These are phyloP conservation scores for Automeris io DNA, from an alignment of 2,888 invertebrate genomes.

Conservation along the genomic window DNA sequence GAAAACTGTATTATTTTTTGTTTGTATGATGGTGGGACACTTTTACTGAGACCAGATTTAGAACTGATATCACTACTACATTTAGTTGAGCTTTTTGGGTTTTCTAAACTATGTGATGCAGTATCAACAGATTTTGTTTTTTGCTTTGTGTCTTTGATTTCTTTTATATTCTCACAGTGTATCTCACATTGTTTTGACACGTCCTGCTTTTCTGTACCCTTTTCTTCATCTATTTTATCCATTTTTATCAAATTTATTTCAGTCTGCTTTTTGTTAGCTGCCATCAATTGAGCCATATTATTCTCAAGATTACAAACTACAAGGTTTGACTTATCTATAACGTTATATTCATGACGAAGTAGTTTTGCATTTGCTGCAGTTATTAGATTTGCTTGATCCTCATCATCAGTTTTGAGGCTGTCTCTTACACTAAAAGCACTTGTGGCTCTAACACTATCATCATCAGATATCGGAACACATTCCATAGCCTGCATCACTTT, in stretches of 20 bases:
- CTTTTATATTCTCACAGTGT: conserved; percentile 25
- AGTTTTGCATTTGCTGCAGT: conserved; percentile 65
- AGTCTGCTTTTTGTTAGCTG: conserved; percentile 48
- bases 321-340: conserved; percentile 68
- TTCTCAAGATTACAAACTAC: conserved; percentile 69
- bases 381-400: conserved; percentile 65
- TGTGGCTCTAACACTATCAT: conserved; percentile 68
- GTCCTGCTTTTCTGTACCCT: conserved; percentile 9
- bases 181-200: conserved; percentile 22
- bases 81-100: conserved; percentile 62
- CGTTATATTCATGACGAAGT: conserved; percentile 64
- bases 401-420: conserved; percentile 70
- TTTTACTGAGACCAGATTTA: conserved; percentile 58
- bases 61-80: conserved; percentile 58
- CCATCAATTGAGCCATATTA: conserved; percentile 68
- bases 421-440: conserved; percentile 70
- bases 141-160: conserved; percentile 36
- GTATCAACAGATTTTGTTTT: conserved; percentile 55
- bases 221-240: conserved; percentile 62
- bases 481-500: conserved; percentile 61
- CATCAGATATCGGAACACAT: conserved; percentile 67
- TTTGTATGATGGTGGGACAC: conserved; percentile 71
- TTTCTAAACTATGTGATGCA: conserved; percentile 65
- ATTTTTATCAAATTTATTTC: conserved; percentile 49
- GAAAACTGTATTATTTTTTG: conserved; percentile 71